Percentiles rank a stretch among this genome's conserved stretches.
These are phyloP conservation scores for Lagopus leucura DNA, from an alignment of 2,113 vertebrate genomes.

Conservation along the genomic window DNA sequence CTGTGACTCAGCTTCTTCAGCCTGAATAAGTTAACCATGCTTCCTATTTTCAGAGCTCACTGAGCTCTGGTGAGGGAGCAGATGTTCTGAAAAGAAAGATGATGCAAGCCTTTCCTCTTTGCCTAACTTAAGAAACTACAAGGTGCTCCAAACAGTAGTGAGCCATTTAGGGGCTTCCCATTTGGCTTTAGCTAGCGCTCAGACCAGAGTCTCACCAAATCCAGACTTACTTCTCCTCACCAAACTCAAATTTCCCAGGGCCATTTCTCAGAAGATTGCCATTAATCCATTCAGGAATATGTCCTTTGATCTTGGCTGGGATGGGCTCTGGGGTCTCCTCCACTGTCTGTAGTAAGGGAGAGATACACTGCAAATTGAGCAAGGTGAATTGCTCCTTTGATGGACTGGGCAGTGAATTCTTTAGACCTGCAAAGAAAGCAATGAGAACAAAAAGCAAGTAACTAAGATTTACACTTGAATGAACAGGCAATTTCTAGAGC, in stretches of 20 bases:
- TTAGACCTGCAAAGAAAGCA: slow-evolving; percentile 57
- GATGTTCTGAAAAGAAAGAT: background rate
- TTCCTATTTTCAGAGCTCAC: background rate
- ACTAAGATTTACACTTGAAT: background rate
- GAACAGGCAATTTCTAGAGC: background rate
- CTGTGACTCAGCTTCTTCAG: background rate
- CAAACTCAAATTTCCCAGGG: slow-evolving; percentile 95
- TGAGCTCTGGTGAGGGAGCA: background rate
- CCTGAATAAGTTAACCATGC: background rate
- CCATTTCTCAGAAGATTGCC: slow-evolving; percentile 90
- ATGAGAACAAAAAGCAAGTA: background rate
- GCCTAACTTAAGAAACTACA: background rate
- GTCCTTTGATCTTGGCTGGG: slow-evolving; percentile 78
- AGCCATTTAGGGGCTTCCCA: background rate
- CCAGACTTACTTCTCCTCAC: slow-evolving; percentile 84
- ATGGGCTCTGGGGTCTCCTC: slow-evolving; percentile 84
- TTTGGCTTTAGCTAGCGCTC: background rate
- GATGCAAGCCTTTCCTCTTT: background rate
- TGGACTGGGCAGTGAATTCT: background rate
- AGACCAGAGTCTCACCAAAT: background rate
- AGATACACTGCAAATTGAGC: slow-evolving; percentile 78
- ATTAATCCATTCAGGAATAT: slow-evolving; percentile 87
- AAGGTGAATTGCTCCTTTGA: slow-evolving; percentile 32
- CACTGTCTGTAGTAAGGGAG: slow-evolving; percentile 76
- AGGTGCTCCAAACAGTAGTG: background rate